A percentile compares a stretch with the other conserved stretches of the same genome.
Evolutionary conservation across 2,888 invertebrate genomes (phyloP).

Genomic region (Acleris literana): DNA sequence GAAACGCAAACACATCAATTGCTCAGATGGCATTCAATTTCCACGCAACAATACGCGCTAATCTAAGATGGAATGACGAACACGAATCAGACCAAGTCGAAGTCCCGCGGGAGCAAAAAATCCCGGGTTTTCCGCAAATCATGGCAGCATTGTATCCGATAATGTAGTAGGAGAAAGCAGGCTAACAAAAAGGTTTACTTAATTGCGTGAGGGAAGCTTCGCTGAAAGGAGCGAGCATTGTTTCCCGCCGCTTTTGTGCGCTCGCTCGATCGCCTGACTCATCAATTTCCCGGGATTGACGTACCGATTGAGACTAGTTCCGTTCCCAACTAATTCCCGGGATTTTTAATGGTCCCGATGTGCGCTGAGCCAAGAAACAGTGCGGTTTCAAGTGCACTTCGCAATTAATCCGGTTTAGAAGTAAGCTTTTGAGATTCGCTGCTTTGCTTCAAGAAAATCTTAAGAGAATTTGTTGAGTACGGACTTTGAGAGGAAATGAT

Average conservation of each 20-base stretch:
- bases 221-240: conserved; percentile 72
- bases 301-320: conserved; percentile 66
- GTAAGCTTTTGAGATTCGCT: conserved; percentile 24
- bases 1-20: conserved; percentile 8
- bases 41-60: conserved; percentile 59
- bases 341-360: conserved; percentile 37
- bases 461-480: neutral
- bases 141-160: conserved; percentile 77
- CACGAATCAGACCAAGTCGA: conserved; percentile 66
- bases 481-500: neutral
- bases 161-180: conserved; percentile 74
- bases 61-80: conserved; percentile 63
- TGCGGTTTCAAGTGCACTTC: conserved; percentile 36
- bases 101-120: conserved; percentile 64
- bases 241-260: conserved; percentile 75
- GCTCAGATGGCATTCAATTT: conserved; percentile 56
- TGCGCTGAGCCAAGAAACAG: conserved; percentile 41
- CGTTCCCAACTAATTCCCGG: conserved; percentile 50
- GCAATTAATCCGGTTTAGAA: conserved; percentile 52
- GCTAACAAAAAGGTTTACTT: conserved; percentile 78
- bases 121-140: conserved; percentile 78
- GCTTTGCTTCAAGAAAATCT: conserved; percentile 35
- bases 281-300: conserved; percentile 75
- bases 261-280: conserved; percentile 67
- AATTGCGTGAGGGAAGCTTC: conserved; percentile 75